phyloP scores from a whole-genome alignment of 2,888 invertebrate species.

The Ditula angustiorana region DNA sequence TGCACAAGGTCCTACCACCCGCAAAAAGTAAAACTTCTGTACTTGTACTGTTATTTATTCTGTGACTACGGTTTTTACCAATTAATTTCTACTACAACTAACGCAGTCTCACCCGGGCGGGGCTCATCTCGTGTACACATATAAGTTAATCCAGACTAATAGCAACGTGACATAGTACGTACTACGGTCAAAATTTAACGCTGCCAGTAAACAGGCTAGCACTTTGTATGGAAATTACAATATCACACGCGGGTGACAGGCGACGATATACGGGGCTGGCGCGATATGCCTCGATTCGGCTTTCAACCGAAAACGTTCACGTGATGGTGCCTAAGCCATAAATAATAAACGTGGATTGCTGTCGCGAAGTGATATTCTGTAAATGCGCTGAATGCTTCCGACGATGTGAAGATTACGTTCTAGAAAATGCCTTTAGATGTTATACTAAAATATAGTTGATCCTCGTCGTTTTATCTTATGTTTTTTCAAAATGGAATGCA shows the following conservation, averaged over 20 bases:
- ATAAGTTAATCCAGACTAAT: constrained; percentile 6
- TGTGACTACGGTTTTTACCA: too few relatives aligned
- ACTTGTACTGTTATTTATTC: too few relatives aligned
- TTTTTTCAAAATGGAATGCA: too few relatives aligned
- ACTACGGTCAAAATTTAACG: constrained; percentile 9
- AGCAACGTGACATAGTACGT: constrained; percentile 10
- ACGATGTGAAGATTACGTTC: too few relatives aligned
- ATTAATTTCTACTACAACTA: not conserved
- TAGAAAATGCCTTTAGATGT: too few relatives aligned
- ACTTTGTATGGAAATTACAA: constrained; percentile 35
- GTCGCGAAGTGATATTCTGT: constrained; percentile 14
- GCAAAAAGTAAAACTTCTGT: too few relatives aligned
- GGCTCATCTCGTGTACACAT: not conserved
- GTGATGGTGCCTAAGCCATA: constrained; percentile 14
- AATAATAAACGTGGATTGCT: constrained; percentile 19
- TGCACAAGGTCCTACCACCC: too few relatives aligned
- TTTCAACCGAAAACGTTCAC: constrained; percentile 10
- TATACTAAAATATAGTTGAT: too few relatives aligned
- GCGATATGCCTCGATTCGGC: constrained; percentile 11
- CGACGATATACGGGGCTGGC: constrained; percentile 24
- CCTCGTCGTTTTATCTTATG: too few relatives aligned
- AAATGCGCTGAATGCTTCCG: not conserved
- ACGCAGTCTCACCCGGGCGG: not conserved
- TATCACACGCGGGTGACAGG: constrained; percentile 25
- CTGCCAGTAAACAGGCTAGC: constrained; percentile 25